These are phyloP conservation scores for Athalia rosae DNA, from an alignment of 2,888 invertebrate genomes.

Conservation along the genomic window DNA sequence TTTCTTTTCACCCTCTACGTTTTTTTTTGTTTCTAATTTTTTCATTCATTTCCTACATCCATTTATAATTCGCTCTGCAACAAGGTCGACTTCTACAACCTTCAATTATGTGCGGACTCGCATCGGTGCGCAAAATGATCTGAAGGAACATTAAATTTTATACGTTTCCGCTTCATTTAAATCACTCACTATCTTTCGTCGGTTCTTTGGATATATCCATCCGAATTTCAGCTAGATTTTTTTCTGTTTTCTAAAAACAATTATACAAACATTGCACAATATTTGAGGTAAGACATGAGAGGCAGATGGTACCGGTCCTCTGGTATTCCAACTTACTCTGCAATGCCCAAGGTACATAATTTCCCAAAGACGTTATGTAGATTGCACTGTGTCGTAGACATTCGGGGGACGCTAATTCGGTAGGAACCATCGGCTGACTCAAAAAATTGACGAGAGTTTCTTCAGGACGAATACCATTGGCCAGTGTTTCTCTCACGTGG, in stretches of 20 bases:
- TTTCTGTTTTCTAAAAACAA: too few relatives aligned
- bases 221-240: too few relatives aligned
- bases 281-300: background rate
- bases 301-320: too few relatives aligned
- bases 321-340: constrained; percentile 60
- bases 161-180: constrained; percentile 9
- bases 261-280: background rate
- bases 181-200: background rate
- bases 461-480: constrained; percentile 55
- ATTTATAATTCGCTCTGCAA: too few relatives aligned
- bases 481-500: background rate
- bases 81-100: constrained; percentile 38
- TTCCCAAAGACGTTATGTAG: constrained; percentile 58
- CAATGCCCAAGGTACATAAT: constrained; percentile 65
- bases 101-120: constrained; percentile 18
- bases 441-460: constrained; percentile 57
- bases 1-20: background rate
- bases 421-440: constrained; percentile 59
- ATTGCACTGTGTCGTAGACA: constrained; percentile 60
- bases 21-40: constrained; percentile 12
- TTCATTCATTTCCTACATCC: too few relatives aligned
- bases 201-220: background rate
- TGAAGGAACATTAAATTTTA: constrained; percentile 20
- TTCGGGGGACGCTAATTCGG: constrained; percentile 55
- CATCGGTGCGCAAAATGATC: constrained; percentile 26